phyloP scores from a whole-genome alignment of 2,113 vertebrate species.

The Channa argus region DNA sequence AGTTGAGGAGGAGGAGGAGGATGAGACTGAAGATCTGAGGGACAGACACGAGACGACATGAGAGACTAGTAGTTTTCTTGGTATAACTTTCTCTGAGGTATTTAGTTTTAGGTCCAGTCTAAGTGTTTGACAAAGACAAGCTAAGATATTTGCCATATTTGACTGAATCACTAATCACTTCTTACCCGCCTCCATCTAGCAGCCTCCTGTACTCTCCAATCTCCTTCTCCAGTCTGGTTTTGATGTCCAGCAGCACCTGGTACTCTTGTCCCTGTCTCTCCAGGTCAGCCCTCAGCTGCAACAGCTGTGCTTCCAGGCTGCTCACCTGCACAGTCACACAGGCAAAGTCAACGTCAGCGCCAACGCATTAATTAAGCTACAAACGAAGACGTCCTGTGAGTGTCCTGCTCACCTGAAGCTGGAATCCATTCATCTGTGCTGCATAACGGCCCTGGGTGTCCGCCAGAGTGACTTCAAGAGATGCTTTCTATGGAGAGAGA shows the following conservation, averaged over 20 bases:
- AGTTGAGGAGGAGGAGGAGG: not conserved
- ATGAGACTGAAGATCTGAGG: not conserved
- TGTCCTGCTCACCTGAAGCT: conserved; percentile 69
- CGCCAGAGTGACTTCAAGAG: conserved; percentile 81
- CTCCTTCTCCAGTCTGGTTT: conserved; percentile 88
- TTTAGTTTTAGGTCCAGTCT: not conserved
- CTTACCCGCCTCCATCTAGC: conserved; percentile 71
- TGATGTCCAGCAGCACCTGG: conserved; percentile 85
- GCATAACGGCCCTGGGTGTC: conserved; percentile 83
- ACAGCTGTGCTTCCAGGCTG: conserved; percentile 80
- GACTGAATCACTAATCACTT: not conserved
- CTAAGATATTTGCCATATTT: not conserved
- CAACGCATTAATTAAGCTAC: not conserved
- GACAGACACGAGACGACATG: not conserved
- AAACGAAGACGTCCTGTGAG: no score
- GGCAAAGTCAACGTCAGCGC: not conserved
- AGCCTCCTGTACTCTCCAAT: conserved; percentile 87
- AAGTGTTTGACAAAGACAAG: no score
- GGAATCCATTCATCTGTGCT: conserved; percentile 77
- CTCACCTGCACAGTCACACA: conserved; percentile 48
- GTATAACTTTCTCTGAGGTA: no score
- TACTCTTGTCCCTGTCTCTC: conserved; percentile 88
- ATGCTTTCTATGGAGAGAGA: conserved; percentile 81
- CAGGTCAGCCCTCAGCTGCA: conserved; percentile 78
- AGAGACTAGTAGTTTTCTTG: no score